These are phyloP conservation scores for Adelges cooleyi DNA, from an alignment of 1,140 invertebrate species.

Conservation along the genomic window DNA sequence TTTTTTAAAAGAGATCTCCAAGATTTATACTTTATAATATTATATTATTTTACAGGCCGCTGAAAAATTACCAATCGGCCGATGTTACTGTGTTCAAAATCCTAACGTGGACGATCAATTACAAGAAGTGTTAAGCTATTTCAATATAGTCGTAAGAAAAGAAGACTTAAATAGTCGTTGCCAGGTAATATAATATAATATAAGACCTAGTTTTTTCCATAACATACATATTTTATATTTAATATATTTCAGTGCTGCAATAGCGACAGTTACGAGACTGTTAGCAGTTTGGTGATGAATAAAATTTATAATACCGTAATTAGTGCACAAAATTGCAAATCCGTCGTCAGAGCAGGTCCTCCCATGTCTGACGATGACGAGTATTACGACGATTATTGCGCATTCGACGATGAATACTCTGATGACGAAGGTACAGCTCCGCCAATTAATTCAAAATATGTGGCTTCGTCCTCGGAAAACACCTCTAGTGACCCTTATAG, in stretches of 20 bases:
- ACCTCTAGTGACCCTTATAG: constrained; percentile 31
- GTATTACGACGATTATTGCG: background rate
- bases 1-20: too few relatives aligned
- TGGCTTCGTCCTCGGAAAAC: background rate
- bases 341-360: background rate
- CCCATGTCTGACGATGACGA: background rate
- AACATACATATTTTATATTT: too few relatives aligned
- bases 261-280: constrained; percentile 5
- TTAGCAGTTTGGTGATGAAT: constrained; percentile 11
- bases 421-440: constrained; percentile 6
- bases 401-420: background rate
- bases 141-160: constrained; percentile 47
- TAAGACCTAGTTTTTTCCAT: background rate
- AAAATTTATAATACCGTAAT: constrained; percentile 4
- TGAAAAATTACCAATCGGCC: constrained; percentile 33
- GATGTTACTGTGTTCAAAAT: constrained; percentile 43
- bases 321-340: background rate
- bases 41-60: background rate
- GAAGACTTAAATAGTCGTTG: constrained; percentile 56
- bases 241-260: constrained; percentile 41
- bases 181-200: constrained; percentile 38
- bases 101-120: constrained; percentile 46
- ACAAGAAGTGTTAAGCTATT: constrained; percentile 47
- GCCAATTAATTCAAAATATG: background rate
- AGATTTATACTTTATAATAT: too few relatives aligned